Evolutionary conservation across 2,113 vertebrate species (phyloP), one percentile per base, ranked within the genome.

Genomic region (Mus musculus): DNA sequence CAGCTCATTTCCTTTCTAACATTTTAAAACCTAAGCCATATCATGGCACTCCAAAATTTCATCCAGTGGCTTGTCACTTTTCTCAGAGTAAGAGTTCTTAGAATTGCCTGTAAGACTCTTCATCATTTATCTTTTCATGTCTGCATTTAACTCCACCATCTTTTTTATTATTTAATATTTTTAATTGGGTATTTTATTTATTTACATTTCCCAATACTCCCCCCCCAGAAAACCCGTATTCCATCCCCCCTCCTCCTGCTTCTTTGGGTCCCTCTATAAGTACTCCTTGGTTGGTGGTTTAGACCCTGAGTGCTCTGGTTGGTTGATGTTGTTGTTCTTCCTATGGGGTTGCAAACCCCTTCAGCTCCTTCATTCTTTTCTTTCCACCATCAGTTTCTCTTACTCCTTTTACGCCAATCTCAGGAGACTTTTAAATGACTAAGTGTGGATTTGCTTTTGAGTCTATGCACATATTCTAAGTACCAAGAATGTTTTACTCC

Each of bases 11-110:
- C n/a, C 33, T 90, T 72, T 86, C 1, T 75, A 77, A 67, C 63
- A 4, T 56, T 84, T 91, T 84, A 78, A 94, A 96, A 71, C 10
- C 13, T 54, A 88, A 93, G 28, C 33, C 9, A 76, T 36, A 84
- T 80, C n/a, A 85, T 61, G 54, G 11, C 24, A 88, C 1, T 77
- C 42, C 28, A 69, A 77, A 88, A 84, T 88, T 73, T 26, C 8
- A 46, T 87, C 33, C 49, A 91, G 0, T 72, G 77, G 7, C 20
- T 93, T 67, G 4, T 52, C 49, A 49, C 17, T 88, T 89, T 54
- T 93, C 17, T 89, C 3, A 73, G 39, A 91, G 33, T 59, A 91
- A 69, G 13, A 69, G 13, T 89, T 42, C 11, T 39, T 87, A 52
- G 75, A 93, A 84, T 54, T 39, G 65, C 9, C 3, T 80, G 3